Percentiles rank a stretch among this genome's conserved stretches.
Conservation (phyloP, 2,113 vertebrate genomes). For the Globicephala melas region DNA sequence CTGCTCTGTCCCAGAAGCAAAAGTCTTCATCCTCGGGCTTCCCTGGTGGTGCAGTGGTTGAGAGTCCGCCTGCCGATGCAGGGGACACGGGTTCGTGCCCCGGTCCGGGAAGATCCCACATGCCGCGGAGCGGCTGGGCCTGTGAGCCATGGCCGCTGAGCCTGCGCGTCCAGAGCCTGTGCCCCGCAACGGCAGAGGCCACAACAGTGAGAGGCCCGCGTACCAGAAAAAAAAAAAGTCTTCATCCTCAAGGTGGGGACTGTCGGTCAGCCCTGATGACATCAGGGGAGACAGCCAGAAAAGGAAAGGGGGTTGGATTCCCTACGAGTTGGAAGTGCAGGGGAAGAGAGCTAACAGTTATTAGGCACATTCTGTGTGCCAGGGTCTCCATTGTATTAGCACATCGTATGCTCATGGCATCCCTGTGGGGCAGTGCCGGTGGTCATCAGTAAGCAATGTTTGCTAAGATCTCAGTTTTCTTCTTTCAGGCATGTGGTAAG, state of each 20-base stretch:
- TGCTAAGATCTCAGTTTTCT: not conserved
- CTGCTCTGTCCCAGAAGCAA: not conserved
- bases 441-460: not conserved
- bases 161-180: no score
- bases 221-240: not conserved
- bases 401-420: not conserved
- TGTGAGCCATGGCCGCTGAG: no score
- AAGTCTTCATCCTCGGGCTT: not conserved
- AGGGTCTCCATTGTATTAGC: not conserved
- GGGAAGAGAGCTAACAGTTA: not conserved
- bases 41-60: no score
- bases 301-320: not conserved
- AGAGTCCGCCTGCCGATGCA: no score
- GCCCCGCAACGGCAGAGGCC: no score
- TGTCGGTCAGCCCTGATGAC: not conserved
- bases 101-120: no score
- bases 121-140: no score
- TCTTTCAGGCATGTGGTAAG: not conserved
- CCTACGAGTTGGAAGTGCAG: not conserved
- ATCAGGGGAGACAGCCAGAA: not conserved
- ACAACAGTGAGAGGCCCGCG: no score
- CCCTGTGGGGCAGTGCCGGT: not conserved
- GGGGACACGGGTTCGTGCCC: no score
- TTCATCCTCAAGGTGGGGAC: not conserved
- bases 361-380: not conserved